These are phyloP conservation scores for Trichonephila clavipes DNA, from an alignment of 1,140 invertebrate species.

Conservation along the genomic window DNA sequence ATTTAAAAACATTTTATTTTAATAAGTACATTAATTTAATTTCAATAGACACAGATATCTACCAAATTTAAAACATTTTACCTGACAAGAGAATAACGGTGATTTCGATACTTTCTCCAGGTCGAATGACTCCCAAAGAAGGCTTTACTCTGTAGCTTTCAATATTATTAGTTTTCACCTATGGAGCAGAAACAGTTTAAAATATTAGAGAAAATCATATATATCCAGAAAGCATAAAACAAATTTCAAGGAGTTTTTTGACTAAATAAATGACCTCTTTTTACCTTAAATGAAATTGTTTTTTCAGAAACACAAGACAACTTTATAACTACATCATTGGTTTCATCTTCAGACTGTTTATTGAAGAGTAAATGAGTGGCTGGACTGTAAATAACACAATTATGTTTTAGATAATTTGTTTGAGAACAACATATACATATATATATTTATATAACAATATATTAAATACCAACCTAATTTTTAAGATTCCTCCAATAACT, in stretches of 20 bases:
- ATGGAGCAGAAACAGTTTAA: not conserved
- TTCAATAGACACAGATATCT: too few relatives aligned
- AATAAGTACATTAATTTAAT: not conserved
- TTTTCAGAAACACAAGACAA: conserved; percentile 57
- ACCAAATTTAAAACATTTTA: not conserved
- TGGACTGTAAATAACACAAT: conserved; percentile 56
- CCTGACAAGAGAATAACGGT: conserved; percentile 61
- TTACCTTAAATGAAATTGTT: conserved; percentile 68
- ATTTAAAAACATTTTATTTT: too few relatives aligned
- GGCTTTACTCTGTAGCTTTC: conserved; percentile 72
- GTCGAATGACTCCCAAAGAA: conserved; percentile 58
- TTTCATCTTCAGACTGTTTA: not conserved
- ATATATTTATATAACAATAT: not conserved
- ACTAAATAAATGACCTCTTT: not conserved
- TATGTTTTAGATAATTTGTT: not conserved
- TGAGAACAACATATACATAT: not conserved
- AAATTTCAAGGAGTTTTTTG: not conserved
- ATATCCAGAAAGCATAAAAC: too few relatives aligned
- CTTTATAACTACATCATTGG: conserved; percentile 58
- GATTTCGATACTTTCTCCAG: conserved; percentile 65
- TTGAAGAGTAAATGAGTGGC: conserved; percentile 47
- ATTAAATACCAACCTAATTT: conserved; percentile 54
- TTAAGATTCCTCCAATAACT: conserved; percentile 61
- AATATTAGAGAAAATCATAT: too few relatives aligned
- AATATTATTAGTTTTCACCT: conserved; percentile 76